These are phyloP conservation scores for Otocyon megalotis DNA, from an alignment of 2,113 vertebrate genomes.

Conservation along the genomic window DNA sequence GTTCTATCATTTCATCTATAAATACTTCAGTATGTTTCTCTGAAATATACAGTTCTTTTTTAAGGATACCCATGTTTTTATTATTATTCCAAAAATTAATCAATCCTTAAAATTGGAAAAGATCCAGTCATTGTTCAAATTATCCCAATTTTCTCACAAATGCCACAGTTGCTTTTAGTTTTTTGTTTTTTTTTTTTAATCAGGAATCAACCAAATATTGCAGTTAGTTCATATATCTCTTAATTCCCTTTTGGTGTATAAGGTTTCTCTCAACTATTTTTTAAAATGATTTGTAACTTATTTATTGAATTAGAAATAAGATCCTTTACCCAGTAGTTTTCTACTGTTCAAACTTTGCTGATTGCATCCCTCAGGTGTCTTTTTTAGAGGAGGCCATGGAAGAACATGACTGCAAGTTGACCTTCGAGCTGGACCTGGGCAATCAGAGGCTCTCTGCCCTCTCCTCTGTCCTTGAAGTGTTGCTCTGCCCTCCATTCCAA, in stretches of 20 bases:
- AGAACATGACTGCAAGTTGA: not conserved
- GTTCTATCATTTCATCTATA: not conserved
- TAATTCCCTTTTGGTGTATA: not conserved
- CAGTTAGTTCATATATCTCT: not conserved
- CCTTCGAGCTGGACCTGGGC: not conserved
- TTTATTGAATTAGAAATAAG: constrained; percentile 10
- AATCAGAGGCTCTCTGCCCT: not conserved
- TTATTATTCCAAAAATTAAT: not conserved
- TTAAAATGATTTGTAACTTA: not conserved
- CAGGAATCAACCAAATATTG: not conserved
- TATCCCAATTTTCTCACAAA: not conserved
- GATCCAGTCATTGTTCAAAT: not conserved
- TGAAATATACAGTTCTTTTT: not conserved
- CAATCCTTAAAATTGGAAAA: not conserved
- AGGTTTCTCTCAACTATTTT: not conserved
- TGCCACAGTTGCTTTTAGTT: not conserved
- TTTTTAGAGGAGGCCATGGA: not conserved
- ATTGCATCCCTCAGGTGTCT: not conserved
- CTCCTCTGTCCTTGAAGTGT: not conserved
- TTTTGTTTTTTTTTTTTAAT: not conserved
- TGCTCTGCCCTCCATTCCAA: not conserved
- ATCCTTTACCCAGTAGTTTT: not conserved
- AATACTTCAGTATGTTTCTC: not conserved
- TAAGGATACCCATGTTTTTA: not conserved
- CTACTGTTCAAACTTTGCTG: not conserved